These are phyloP conservation scores for Vanessa tameamea DNA, from an alignment of 1,140 invertebrate species.

Conservation along the genomic window DNA sequence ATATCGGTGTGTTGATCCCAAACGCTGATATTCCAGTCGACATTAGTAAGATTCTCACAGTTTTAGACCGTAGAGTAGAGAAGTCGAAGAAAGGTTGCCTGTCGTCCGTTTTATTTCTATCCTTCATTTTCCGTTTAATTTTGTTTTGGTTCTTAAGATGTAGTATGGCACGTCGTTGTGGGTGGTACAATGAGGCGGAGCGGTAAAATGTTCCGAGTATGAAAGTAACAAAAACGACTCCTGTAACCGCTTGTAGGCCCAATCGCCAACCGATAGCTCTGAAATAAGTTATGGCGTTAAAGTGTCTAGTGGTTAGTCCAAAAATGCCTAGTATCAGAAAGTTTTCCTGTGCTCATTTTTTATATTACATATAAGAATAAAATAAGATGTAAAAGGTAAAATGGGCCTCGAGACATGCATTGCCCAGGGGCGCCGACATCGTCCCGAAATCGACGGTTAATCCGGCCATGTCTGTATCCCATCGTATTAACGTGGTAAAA, in stretches of 20 bases:
- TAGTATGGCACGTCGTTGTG: slow-evolving; percentile 92
- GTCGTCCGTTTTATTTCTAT: slow-evolving; percentile 88
- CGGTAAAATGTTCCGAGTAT: slow-evolving; percentile 94
- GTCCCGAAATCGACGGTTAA: too few species aligned
- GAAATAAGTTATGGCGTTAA: slow-evolving; percentile 50
- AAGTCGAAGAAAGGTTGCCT: slow-evolving; percentile 93
- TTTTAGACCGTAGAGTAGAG: slow-evolving; percentile 90
- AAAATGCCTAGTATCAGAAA: too few species aligned
- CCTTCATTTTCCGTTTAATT: slow-evolving; percentile 89
- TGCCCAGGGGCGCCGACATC: too few species aligned
- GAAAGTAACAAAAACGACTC: slow-evolving; percentile 91
- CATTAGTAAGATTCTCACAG: slow-evolving; percentile 90
- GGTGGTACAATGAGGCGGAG: slow-evolving; percentile 94
- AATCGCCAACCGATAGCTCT: slow-evolving; percentile 94
- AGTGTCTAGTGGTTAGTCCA: too few species aligned
- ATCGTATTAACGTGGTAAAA: too few species aligned
- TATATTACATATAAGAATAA: too few species aligned
- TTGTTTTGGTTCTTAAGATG: slow-evolving; percentile 92
- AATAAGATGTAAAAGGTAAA: too few species aligned
- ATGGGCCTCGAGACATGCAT: too few species aligned
- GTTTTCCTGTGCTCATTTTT: too few species aligned
- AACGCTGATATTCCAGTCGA: slow-evolving; percentile 89
- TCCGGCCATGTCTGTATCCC: too few species aligned
- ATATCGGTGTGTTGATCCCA: slow-evolving; percentile 93
- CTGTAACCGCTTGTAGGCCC: slow-evolving; percentile 92